Evolutionary conservation across 2,113 vertebrate genomes (phyloP), one percentile per base, ranked within the genome.

Genomic region (Grantiella picta): DNA sequence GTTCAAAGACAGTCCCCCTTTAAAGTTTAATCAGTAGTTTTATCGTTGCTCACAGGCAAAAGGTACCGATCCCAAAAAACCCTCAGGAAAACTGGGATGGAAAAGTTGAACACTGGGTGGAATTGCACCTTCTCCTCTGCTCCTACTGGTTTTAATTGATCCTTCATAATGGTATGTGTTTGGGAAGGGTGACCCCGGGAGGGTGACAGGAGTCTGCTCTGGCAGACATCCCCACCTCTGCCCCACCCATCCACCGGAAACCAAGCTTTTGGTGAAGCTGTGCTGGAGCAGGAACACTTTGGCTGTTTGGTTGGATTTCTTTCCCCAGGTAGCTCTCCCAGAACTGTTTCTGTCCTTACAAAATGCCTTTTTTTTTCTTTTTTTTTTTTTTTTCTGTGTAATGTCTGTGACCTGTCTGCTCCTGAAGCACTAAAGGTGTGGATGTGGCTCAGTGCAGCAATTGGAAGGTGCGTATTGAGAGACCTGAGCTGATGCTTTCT

Each of bases 1-100:
- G 47, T 95, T 96, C 97, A 91, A 96, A 97, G 96, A 45, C 45
- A 88, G 85, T 25, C 50, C 81, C 47, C 85, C 71, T 95, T 97
- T 95, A 88, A 97, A 93, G 75, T 95, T 96, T 92, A 77, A 95
- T 95, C 72, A 77, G 85, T 49, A 76, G 42, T 89, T 96, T 96
- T 95, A 90, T 90, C 49, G 35, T 82, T 53, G 75, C 92, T 97
- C 65, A 44, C 52, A 76, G 94, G 93, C 75, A 88, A 89, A 84
- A 95, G 31, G 54, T 89, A 93, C 78, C 1, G 3, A 91, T 88
- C 50, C 72, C 64, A 16, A 60, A 76, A 59, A 50, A 66, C 5
- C 44, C 11, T 12, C 42, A 17, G 24, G n/a, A 52, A 92, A 92
- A 73, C 82, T 54, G 53, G 28, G 65, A 80, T 71, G 70, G 71